These are phyloP conservation scores for Rhinogobio ventralis DNA, from an alignment of 2,797 vertebrate genomes.

Conservation along the genomic window DNA sequence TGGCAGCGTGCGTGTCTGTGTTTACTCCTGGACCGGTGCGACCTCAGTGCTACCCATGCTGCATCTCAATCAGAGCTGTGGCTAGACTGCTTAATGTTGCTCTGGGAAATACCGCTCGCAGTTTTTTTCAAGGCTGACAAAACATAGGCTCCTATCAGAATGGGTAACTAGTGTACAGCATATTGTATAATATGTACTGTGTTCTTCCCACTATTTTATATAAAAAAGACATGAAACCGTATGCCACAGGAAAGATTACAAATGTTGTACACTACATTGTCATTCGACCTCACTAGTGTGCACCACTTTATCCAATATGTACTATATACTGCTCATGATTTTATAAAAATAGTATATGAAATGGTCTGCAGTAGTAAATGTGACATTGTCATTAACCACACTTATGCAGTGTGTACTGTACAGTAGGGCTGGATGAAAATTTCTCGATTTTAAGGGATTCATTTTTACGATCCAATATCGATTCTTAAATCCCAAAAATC, in stretches of 20 bases:
- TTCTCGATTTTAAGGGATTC: no score
- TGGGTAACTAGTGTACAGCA: not conserved
- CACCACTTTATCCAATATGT: no score
- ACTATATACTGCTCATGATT: not conserved
- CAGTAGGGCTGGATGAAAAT: no score
- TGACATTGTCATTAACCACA: not conserved
- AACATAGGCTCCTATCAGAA: not conserved
- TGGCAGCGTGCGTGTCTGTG: slow-evolving; percentile 63
- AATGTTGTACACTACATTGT: not conserved
- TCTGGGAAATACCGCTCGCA: not conserved
- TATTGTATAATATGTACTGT: no score
- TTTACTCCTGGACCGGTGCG: slow-evolving; percentile 66
- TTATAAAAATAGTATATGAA: not conserved
- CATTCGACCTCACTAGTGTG: not conserved
- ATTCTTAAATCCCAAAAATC: no score
- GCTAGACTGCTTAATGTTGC: not conserved
- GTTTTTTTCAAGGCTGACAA: not conserved
- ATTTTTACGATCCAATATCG: no score
- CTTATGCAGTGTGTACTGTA: not conserved
- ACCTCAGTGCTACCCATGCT: slow-evolving; percentile 38
- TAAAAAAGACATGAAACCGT: not conserved
- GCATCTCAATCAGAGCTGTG: slow-evolving; percentile 66
- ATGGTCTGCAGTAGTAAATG: no score
- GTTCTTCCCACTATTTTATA: not conserved
- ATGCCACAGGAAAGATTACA: not conserved